phyloP scores from a whole-genome alignment of 2,888 invertebrate species.

The Criorhina ranunculi region DNA sequence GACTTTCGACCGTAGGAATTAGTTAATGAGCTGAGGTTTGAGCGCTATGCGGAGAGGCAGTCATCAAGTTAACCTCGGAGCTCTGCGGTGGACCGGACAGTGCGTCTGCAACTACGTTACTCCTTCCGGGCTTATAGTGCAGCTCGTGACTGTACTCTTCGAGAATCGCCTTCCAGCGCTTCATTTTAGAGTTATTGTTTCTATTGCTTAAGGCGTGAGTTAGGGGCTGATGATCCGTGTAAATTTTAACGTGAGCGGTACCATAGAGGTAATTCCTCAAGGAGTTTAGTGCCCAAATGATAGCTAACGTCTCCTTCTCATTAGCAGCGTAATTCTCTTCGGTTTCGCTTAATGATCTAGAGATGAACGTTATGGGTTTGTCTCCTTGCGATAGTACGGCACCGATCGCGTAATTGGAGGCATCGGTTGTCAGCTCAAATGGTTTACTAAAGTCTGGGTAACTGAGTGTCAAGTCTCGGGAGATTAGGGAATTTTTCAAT shows the following conservation, averaged over 20 bases:
- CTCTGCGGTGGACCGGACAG: slow-evolving; percentile 19
- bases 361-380: too few species aligned
- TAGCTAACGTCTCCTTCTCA: slow-evolving; percentile 34
- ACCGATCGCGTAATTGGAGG: slow-evolving; percentile 26
- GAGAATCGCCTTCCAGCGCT: slow-evolving; percentile 39
- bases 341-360: too few species aligned
- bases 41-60: not conserved
- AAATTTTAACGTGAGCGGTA: slow-evolving; percentile 22
- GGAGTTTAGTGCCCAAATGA: slow-evolving; percentile 12
- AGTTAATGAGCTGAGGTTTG: slow-evolving; percentile 4
- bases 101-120: slow-evolving; percentile 46
- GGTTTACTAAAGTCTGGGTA: slow-evolving; percentile 17
- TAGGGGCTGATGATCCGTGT: slow-evolving; percentile 33
- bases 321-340: slow-evolving; percentile 25
- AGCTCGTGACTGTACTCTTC: slow-evolving; percentile 31
- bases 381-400: slow-evolving; percentile 28
- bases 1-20: slow-evolving; percentile 2
- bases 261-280: slow-evolving; percentile 50
- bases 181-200: slow-evolving; percentile 45
- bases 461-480: slow-evolving; percentile 17
- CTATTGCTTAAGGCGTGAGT: slow-evolving; percentile 34
- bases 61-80: not conserved
- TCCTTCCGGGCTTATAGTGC: slow-evolving; percentile 38
- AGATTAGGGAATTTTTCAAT: slow-evolving; percentile 17
- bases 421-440: slow-evolving; percentile 48